These are phyloP conservation scores for Corythoichthys haematopterus DNA, from an alignment of 2,113 vertebrate species.

Conservation along the genomic window DNA sequence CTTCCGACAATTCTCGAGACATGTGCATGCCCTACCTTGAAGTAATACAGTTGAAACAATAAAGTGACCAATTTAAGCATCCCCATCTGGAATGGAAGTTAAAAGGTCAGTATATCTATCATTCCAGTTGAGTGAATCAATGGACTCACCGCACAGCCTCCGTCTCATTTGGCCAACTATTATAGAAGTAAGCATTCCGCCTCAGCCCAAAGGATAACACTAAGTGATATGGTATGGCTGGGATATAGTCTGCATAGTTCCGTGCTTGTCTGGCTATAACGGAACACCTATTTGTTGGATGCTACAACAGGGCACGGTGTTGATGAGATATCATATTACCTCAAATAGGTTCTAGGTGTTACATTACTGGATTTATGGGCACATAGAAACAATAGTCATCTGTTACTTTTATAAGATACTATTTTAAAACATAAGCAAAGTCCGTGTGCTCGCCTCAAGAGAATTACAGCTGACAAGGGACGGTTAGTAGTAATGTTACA, in stretches of 20 bases:
- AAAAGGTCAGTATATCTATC: constrained; percentile 19
- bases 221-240: neutral
- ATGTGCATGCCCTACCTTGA: constrained; percentile 23
- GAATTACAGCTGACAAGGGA: constrained; percentile 79
- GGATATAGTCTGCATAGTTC: neutral
- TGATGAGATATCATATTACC: neutral
- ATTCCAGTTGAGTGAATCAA: constrained; percentile 16
- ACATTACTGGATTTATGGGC: neutral
- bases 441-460: constrained; percentile 36
- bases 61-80: constrained; percentile 31
- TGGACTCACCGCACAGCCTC: constrained; percentile 15
- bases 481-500: constrained; percentile 50
- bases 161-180: constrained; percentile 14
- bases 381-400: neutral
- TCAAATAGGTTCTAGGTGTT: neutral
- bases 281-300: neutral
- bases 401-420: neutral
- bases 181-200: constrained; percentile 8
- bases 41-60: constrained; percentile 29
- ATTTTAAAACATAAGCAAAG: neutral
- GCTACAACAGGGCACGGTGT: neutral
- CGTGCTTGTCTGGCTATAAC: neutral
- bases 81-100: constrained; percentile 25
- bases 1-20: constrained; percentile 19
- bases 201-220: neutral